Evolutionary conservation across 1,140 invertebrate species (phyloP), one percentile per base, ranked within the genome.

Genomic region (Lordiphosa mommai): DNA sequence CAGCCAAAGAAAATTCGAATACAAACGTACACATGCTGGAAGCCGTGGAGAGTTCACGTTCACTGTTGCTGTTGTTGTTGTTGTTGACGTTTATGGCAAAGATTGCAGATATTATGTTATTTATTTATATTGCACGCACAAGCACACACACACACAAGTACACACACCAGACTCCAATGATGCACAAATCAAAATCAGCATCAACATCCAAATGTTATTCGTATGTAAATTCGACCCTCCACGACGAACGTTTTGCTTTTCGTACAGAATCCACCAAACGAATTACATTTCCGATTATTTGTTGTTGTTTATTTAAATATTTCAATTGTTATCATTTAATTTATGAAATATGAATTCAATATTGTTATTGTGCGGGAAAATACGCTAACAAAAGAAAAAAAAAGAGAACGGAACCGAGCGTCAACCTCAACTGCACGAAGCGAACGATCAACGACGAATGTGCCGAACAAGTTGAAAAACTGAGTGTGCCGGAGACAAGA

Each of bases 101-200:
- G 60, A 74, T 70, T 79, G 74, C 76, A 74, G 71, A 82, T 79
- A 79, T 79, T 82, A 77, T 82, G 59, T 74, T 82, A 82, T 82
- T 80, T 80, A 80, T 80, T 80, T 80, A 71, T 82, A 79, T 68
- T 80, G 61, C 76, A 74, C 64, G 65, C 51, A 69, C 36, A 66
- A 57, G 30, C 43, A 44, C 55, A n/a, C 33, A 55, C 46, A 34
- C 17, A 34, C 27, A 51, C 38, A 44, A 51, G 34, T 34, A 51
- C 36, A 14, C 13, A 38, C 29, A 32, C 13, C 1, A 3, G 23
- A 34, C 1, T 10, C 32, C 8, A 14, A 16, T n/a, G 14, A 8
- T n/a, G 3, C 16, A 12, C 14, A 33, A 66, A 61, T 80, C 69
- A 60, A 70, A 73, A 61, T 74, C 71, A 71, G 66, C 61, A 82